Base-by-base conservation (phyloP, 1,140 invertebrate genomes). In the Sipha flava region DNA sequence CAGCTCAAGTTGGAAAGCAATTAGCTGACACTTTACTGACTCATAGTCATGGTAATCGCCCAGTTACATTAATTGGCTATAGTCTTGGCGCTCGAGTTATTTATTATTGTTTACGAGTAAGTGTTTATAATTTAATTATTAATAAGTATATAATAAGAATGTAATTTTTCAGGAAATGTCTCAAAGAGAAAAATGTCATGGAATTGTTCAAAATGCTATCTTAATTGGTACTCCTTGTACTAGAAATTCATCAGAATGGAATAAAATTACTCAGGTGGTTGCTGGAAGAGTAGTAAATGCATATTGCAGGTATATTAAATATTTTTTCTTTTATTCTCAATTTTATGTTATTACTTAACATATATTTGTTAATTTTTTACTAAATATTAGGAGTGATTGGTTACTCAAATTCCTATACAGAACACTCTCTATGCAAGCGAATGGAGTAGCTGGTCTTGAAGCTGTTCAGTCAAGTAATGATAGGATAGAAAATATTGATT, bases 51-150 rank as follows among this genome's bases (percentile, higher is more conserved):
- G 91, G 92, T 16, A 88, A 90, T 82, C 84, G 92, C 40, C 92
- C 92, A 14, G 90, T 93, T 16, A 92, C 91, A 1, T 85, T 93
- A 70, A 89, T 93, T 82, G 92, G 92, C 3, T 92, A 90, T 82
- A 91, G 90, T 84, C 85, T 93, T 2, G 92, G 92, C 31, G 91
- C 91, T 6, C 84, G 92, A 79, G 91, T 92, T 29, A 91, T 93
- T 64, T 93, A 89, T 84, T 91, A 91, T 82, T 92, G 91, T 85
- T 85, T 90, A 5, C 79, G 81, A 83, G 87, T 88, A 84, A 83
- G 82, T 81, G 34, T 64, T 21, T 52, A 26, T 66, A 18, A 29
- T 14, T 37, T 31, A 16, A 26, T 16, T 6, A 43, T n/a, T 21
- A 18, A 37, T 16, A n/a, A 31, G 7, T 21, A 21, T 4, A 57